Evolutionary conservation across 2,113 vertebrate genomes (phyloP).

Genomic region (Mustela lutreola): DNA sequence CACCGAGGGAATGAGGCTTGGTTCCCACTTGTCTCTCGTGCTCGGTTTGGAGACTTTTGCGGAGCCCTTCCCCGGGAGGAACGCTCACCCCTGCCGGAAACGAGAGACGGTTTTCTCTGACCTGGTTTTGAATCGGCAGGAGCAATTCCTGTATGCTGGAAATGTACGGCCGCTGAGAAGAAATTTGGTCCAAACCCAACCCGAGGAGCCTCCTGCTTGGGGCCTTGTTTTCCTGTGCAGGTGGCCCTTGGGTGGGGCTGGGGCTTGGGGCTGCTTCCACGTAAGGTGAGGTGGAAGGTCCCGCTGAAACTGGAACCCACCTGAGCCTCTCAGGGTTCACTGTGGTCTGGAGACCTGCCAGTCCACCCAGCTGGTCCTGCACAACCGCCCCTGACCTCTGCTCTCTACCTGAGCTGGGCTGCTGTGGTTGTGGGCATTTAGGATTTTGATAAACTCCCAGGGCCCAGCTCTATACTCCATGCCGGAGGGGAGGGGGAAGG

Average conservation of each 20-base stretch:
- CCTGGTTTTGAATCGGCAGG: constrained; percentile 81
- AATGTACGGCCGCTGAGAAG: not conserved
- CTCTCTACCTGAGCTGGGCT: not conserved
- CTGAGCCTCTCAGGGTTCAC: not conserved
- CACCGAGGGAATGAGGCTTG: constrained; percentile 77
- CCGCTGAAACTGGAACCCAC: not conserved
- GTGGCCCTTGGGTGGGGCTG: not conserved
- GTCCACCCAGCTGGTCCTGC: too few species aligned
- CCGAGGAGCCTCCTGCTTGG: not conserved
- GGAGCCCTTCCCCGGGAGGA: constrained; percentile 76
- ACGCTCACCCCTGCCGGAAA: constrained; percentile 78
- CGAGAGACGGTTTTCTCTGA: constrained; percentile 74
- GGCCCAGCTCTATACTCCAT: not conserved
- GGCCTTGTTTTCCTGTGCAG: not conserved
- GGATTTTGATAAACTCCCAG: accelerated
- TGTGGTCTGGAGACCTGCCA: too few species aligned
- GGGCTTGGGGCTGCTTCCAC: not conserved
- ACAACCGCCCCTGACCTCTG: not conserved
- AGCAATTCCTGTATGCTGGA: constrained; percentile 49
- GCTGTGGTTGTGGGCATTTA: not conserved
- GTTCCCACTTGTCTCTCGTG: constrained; percentile 74
- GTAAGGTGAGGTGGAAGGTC: too few species aligned
- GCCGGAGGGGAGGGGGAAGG: not conserved
- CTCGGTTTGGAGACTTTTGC: constrained; percentile 73
- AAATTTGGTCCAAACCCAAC: not conserved